Evolutionary conservation across 2,888 invertebrate species (phyloP).

Genomic region (Acholoe squamosa): DNA sequence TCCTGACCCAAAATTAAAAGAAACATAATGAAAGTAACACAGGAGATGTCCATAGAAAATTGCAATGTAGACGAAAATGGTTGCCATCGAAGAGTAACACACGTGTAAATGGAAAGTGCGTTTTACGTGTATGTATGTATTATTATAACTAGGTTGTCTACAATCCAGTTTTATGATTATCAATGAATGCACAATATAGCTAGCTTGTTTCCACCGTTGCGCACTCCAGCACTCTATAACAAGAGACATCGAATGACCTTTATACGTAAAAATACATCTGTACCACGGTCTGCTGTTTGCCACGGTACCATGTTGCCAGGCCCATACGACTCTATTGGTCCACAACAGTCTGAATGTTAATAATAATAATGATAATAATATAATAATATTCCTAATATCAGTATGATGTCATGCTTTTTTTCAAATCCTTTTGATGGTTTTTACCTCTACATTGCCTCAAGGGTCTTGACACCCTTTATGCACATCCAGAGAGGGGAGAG

Average conservation of each 20-base stretch:
- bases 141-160: slow-evolving; percentile 45
- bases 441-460: slow-evolving; percentile 3
- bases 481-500: slow-evolving; percentile 48
- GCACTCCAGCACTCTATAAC: slow-evolving; percentile 43
- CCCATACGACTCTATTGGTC: slow-evolving; percentile 48
- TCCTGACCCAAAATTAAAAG: neutral
- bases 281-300: slow-evolving; percentile 40
- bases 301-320: slow-evolving; percentile 25
- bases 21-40: slow-evolving; percentile 13
- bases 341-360: slow-evolving; percentile 57
- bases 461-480: slow-evolving; percentile 13
- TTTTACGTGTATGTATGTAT: slow-evolving; percentile 57
- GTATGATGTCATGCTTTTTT: slow-evolving; percentile 62
- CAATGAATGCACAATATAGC: slow-evolving; percentile 59
- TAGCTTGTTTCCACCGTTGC: slow-evolving; percentile 57
- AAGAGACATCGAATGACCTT: slow-evolving; percentile 55
- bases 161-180: slow-evolving; percentile 13
- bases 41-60: slow-evolving; percentile 32
- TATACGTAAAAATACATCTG: slow-evolving; percentile 53
- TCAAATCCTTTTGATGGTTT: slow-evolving; percentile 29
- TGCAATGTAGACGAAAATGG: slow-evolving; percentile 45
- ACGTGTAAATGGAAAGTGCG: slow-evolving; percentile 58
- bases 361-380: slow-evolving; percentile 40
- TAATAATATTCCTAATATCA: slow-evolving; percentile 57
- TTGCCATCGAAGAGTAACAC: slow-evolving; percentile 20